Percentiles rank a stretch among this genome's conserved stretches.
These are phyloP conservation scores for Drosophila sturtevanti DNA, from an alignment of 1,140 invertebrate genomes.

Conservation along the genomic window DNA sequence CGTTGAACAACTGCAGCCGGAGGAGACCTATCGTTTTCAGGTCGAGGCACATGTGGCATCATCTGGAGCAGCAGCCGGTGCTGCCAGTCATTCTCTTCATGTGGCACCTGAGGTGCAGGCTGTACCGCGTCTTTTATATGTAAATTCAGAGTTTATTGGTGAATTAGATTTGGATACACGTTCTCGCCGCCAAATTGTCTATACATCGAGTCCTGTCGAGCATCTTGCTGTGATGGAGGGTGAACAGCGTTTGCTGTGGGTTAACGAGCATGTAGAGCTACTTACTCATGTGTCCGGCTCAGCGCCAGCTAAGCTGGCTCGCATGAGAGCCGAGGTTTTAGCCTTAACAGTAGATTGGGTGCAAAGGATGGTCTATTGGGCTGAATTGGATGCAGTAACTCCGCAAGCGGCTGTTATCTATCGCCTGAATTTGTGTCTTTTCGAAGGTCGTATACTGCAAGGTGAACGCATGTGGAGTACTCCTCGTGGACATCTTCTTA, in stretches of 20 bases:
- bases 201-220: slow-evolving; percentile 83
- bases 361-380: slow-evolving; percentile 91
- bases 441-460: slow-evolving; percentile 70
- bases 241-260: slow-evolving; percentile 91
- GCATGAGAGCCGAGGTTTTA: slow-evolving; percentile 86
- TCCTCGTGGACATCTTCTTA: slow-evolving; percentile 82
- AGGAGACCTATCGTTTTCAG: slow-evolving; percentile 87
- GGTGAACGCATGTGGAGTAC: slow-evolving; percentile 54
- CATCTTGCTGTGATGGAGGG: slow-evolving; percentile 86
- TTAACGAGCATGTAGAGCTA: slow-evolving; percentile 91
- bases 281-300: slow-evolving; percentile 85
- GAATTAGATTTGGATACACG: slow-evolving; percentile 89
- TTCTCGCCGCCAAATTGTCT: slow-evolving; percentile 68
- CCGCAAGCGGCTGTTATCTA: slow-evolving; percentile 83
- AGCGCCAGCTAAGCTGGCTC: slow-evolving; percentile 86
- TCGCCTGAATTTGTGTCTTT: slow-evolving; percentile 85
- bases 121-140: slow-evolving; percentile 90
- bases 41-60: slow-evolving; percentile 90
- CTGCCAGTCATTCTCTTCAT: slow-evolving; percentile 69
- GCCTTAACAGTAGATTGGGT: slow-evolving; percentile 93
- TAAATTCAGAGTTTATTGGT: slow-evolving; percentile 88
- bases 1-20: slow-evolving; percentile 69
- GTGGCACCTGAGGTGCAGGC: slow-evolving; percentile 87
- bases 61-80: slow-evolving; percentile 85
- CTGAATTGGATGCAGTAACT: slow-evolving; percentile 84